Evolutionary conservation across 2,113 vertebrate genomes (phyloP).

Genomic region (Chloebia gouldiae): DNA sequence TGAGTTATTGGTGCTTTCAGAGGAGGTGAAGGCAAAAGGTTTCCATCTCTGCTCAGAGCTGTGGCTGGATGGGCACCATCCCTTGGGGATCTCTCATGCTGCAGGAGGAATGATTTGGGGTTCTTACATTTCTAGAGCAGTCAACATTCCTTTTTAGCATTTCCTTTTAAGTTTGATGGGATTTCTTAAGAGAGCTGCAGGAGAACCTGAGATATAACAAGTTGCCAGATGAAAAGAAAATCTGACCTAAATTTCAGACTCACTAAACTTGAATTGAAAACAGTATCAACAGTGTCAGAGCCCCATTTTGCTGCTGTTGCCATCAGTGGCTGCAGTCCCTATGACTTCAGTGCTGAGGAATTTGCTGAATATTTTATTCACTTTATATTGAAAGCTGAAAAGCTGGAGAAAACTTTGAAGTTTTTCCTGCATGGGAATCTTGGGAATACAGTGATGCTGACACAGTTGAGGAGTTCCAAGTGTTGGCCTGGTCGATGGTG

Average conservation of each 20-base stretch:
- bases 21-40: neutral
- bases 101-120: neutral
- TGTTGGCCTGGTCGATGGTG: neutral
- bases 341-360: neutral
- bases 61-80: neutral
- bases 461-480: neutral
- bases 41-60: neutral
- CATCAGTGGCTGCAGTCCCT: neutral
- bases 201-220: neutral
- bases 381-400: neutral
- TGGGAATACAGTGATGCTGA: neutral
- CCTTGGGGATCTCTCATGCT: neutral
- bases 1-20: neutral
- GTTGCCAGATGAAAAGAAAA: constrained; percentile 21
- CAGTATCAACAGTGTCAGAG: neutral
- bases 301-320: constrained; percentile 1
- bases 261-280: neutral
- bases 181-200: neutral
- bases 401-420: neutral
- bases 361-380: constrained; percentile 23
- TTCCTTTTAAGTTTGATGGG: neutral
- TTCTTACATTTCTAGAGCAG: neutral
- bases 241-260: neutral
- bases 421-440: neutral
- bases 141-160: neutral